A percentile compares a stretch with the other conserved stretches of the same genome.
These are phyloP conservation scores for Microchrysa polita DNA, from an alignment of 2,888 invertebrate genomes.

Conservation along the genomic window DNA sequence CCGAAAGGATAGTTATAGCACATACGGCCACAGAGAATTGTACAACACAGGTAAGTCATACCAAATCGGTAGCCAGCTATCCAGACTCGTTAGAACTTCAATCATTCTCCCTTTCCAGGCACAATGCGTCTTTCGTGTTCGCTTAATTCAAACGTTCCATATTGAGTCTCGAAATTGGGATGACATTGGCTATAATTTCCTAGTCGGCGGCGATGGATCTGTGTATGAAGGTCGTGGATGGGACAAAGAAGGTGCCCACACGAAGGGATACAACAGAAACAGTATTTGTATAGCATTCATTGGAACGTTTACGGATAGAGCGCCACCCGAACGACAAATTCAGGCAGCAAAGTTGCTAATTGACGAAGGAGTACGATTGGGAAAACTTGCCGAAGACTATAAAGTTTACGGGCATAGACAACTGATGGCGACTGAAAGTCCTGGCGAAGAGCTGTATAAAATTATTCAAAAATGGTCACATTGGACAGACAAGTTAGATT, in stretches of 20 bases:
- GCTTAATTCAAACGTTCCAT: conserved; percentile 70
- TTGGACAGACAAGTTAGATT: conserved; percentile 60
- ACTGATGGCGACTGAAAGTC: conserved; percentile 73
- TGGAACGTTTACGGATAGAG: conserved; percentile 72
- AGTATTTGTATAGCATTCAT: conserved; percentile 79
- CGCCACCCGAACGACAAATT: conserved; percentile 68
- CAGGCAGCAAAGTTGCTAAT: conserved; percentile 72
- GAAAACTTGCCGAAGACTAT: conserved; percentile 72
- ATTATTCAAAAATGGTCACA: conserved; percentile 77
- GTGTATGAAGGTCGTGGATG: conserved; percentile 81
- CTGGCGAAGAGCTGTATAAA: conserved; percentile 72
- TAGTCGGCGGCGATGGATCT: conserved; percentile 81
- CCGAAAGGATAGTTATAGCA: conserved; percentile 69
- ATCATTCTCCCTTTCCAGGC: conserved; percentile 61
- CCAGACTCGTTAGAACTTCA: not conserved
- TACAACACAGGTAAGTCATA: conserved; percentile 63
- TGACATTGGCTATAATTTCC: conserved; percentile 81
- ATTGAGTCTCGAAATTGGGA: conserved; percentile 72
- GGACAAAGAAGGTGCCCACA: conserved; percentile 77
- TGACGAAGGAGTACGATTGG: conserved; percentile 69
- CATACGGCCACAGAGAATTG: conserved; percentile 75
- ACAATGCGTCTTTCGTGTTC: conserved; percentile 67
- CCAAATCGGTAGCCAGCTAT: not conserved
- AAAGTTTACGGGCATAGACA: conserved; percentile 76
- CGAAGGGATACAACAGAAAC: conserved; percentile 71